These are phyloP conservation scores for Caenorhabditis zanzibari DNA, from an alignment of 2,888 invertebrate genomes.

Conservation along the genomic window DNA sequence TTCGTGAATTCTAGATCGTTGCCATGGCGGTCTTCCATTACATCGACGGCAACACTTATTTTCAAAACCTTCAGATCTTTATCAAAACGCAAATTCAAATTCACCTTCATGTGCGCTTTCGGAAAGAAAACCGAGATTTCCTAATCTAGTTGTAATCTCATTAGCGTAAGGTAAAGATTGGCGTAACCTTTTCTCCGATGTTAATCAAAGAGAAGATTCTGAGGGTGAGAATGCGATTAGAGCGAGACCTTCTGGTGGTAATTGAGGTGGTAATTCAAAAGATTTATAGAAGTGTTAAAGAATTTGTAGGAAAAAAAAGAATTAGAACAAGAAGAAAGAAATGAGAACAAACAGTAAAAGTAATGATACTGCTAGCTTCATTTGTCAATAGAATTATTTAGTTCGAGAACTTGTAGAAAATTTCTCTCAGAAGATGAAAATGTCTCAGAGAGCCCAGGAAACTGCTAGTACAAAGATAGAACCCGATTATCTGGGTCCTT, in stretches of 20 bases:
- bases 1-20: too few species aligned
- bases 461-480: neutral
- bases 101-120: neutral
- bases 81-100: too few species aligned
- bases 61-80: too few species aligned
- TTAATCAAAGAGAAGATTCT: constrained; percentile 18
- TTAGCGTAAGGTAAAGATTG: constrained; percentile 37
- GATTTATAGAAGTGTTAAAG: constrained; percentile 6
- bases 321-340: neutral
- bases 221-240: constrained; percentile 19
- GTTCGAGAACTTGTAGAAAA: too few species aligned
- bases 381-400: constrained; percentile 19
- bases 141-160: constrained; percentile 38
- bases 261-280: constrained; percentile 36
- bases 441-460: too few species aligned
- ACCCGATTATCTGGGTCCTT: too few species aligned
- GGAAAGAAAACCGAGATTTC: neutral
- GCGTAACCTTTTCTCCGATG: constrained; percentile 28
- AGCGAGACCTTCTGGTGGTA: constrained; percentile 7
- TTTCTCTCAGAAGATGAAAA: too few species aligned
- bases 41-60: too few species aligned
- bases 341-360: constrained; percentile 12
- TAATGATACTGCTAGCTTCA: constrained; percentile 28
- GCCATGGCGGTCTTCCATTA: too few species aligned
- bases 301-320: neutral